These are phyloP conservation scores for Pteruthius melanotis DNA, from an alignment of 2,113 vertebrate species.

Conservation along the genomic window DNA sequence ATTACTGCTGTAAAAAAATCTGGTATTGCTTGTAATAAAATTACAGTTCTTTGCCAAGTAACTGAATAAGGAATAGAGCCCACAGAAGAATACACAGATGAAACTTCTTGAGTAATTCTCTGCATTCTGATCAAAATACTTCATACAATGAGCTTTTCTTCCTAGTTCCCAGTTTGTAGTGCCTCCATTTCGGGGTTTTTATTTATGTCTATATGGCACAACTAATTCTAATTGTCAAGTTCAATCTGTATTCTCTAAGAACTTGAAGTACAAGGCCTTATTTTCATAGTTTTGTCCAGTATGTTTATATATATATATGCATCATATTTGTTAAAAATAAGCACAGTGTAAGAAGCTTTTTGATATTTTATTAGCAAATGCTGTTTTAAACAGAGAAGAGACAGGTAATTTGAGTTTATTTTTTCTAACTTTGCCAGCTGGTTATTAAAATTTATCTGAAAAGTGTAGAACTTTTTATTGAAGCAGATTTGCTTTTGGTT, in stretches of 20 bases:
- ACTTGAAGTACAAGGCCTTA: not conserved
- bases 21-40: not conserved
- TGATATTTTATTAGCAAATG: not conserved
- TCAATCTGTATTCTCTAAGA: not conserved
- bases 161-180: not conserved
- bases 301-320: not conserved
- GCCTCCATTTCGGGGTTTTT: rapidly evolving
- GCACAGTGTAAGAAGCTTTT: not conserved
- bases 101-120: not conserved
- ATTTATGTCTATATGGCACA: not conserved
- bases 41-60: not conserved
- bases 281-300: not conserved
- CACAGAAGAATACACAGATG: not conserved
- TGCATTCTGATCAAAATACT: not conserved
- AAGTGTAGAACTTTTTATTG: not conserved
- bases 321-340: not conserved
- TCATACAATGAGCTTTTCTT: not conserved
- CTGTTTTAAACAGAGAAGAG: not conserved
- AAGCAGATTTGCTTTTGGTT: not conserved
- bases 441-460: not conserved
- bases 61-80: not conserved
- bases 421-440: not conserved
- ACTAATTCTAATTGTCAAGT: not conserved
- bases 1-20: not conserved
- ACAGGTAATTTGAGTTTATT: not conserved